Evolutionary conservation across 2,797 vertebrate genomes (phyloP).

Genomic region (Centroberyx gerrardi): DNA sequence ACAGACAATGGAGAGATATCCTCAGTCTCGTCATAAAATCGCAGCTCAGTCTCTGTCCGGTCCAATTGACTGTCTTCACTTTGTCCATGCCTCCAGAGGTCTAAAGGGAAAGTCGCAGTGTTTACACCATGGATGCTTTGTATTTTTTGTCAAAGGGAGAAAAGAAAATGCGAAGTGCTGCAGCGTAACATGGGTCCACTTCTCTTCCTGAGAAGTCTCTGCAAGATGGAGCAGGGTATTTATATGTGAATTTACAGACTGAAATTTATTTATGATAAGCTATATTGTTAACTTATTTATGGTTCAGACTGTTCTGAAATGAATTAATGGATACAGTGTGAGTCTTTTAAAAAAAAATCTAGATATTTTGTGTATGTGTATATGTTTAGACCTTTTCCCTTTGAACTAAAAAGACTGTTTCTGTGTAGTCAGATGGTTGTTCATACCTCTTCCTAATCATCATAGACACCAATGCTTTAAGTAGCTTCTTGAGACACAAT

Average conservation of each 20-base stretch:
- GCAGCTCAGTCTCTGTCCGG: slow-evolving; percentile 36
- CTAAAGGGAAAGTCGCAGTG: slow-evolving; percentile 70
- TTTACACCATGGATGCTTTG: slow-evolving; percentile 66
- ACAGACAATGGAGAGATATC: slow-evolving; percentile 48
- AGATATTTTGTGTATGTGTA: slow-evolving; percentile 50
- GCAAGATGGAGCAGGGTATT: slow-evolving; percentile 68
- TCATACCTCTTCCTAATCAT: slow-evolving; percentile 49
- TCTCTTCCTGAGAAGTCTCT: slow-evolving; percentile 52
- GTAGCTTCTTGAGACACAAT: slow-evolving; percentile 30
- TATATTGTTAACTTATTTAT: slow-evolving; percentile 83
- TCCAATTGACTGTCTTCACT: slow-evolving; percentile 34
- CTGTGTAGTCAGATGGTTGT: slow-evolving; percentile 36
- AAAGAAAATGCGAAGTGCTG: slow-evolving; percentile 10
- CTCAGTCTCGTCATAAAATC: slow-evolving; percentile 31
- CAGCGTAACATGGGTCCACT: slow-evolving; percentile 39
- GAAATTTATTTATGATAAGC: slow-evolving; percentile 80
- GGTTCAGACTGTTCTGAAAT: slow-evolving; percentile 61
- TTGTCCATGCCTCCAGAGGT: slow-evolving; percentile 46
- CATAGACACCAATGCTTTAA: slow-evolving; percentile 38
- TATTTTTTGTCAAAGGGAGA: slow-evolving; percentile 56
- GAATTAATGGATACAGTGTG: slow-evolving; percentile 49
- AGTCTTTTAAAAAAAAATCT: slow-evolving; percentile 52
- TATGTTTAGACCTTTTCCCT: slow-evolving; percentile 34
- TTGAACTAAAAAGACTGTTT: slow-evolving; percentile 57
- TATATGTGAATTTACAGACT: slow-evolving; percentile 82